Percentiles rank a stretch among this genome's conserved stretches.
These are phyloP conservation scores for Dysmachus trigonus DNA, from an alignment of 2,888 invertebrate genomes.

Conservation along the genomic window DNA sequence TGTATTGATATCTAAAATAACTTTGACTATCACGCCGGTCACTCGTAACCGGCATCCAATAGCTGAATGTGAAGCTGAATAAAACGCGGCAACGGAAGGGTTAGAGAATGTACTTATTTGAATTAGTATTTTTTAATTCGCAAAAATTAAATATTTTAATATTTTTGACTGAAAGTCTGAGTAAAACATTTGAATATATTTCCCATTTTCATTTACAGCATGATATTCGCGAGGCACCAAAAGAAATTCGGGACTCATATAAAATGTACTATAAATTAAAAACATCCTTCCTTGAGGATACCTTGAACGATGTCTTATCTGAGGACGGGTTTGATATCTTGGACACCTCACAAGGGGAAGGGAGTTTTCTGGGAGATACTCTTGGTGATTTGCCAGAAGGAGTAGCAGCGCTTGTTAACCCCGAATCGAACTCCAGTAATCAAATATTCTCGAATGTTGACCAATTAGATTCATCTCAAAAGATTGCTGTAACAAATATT, in stretches of 20 bases:
- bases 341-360: conserved; percentile 57
- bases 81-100: too few relatives aligned
- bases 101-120: too few relatives aligned
- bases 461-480: not conserved
- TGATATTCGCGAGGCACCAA: conserved; percentile 81
- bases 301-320: conserved; percentile 68
- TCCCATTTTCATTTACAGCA: conserved; percentile 64
- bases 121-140: too few relatives aligned
- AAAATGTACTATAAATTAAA: conserved; percentile 84
- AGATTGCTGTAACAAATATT: not conserved
- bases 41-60: too few relatives aligned
- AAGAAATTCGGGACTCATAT: conserved; percentile 79
- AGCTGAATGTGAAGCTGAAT: too few relatives aligned
- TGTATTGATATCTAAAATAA: too few relatives aligned
- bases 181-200: not conserved
- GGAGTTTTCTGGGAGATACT: not conserved
- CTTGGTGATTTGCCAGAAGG: not conserved
- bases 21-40: too few relatives aligned
- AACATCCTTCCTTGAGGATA: conserved; percentile 77
- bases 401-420: not conserved
- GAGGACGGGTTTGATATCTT: conserved; percentile 62
- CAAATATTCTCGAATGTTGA: not conserved
- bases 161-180: too few relatives aligned
- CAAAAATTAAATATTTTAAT: too few relatives aligned
- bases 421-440: not conserved